These are phyloP conservation scores for Agrochola macilenta DNA, from an alignment of 2,888 invertebrate genomes.

Conservation along the genomic window DNA sequence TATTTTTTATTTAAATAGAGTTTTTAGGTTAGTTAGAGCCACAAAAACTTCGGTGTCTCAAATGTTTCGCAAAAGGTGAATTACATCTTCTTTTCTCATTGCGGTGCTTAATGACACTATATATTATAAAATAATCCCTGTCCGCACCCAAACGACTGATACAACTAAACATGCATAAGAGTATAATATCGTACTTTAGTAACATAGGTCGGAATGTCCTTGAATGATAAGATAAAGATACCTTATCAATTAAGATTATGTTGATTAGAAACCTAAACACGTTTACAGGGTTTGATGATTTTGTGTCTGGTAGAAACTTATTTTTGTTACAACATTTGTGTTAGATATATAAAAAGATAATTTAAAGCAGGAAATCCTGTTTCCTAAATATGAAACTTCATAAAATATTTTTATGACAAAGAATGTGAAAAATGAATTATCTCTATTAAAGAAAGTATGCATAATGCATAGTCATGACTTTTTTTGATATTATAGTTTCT, in stretches of 20 bases:
- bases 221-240: slow-evolving; percentile 44
- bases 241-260: slow-evolving; percentile 33
- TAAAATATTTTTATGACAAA: not conserved
- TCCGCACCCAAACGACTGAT: not conserved
- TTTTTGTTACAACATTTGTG: not conserved
- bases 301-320: not conserved
- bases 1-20: too few relatives aligned
- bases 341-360: not conserved
- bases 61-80: too few relatives aligned
- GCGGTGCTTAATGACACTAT: too few relatives aligned
- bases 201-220: slow-evolving; percentile 32
- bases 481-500: not conserved
- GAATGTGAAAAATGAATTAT: not conserved
- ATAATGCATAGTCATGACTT: too few relatives aligned
- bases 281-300: not conserved
- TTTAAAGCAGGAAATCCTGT: not conserved
- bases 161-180: not conserved
- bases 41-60: not conserved
- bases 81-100: too few relatives aligned
- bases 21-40: not conserved
- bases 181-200: slow-evolving; percentile 6
- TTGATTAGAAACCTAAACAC: slow-evolving; percentile 19
- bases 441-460: too few relatives aligned
- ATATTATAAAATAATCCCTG: not conserved
- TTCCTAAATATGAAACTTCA: not conserved